phyloP scores from a whole-genome alignment of 2,113 vertebrate species.

The Fukomys damarensis region DNA sequence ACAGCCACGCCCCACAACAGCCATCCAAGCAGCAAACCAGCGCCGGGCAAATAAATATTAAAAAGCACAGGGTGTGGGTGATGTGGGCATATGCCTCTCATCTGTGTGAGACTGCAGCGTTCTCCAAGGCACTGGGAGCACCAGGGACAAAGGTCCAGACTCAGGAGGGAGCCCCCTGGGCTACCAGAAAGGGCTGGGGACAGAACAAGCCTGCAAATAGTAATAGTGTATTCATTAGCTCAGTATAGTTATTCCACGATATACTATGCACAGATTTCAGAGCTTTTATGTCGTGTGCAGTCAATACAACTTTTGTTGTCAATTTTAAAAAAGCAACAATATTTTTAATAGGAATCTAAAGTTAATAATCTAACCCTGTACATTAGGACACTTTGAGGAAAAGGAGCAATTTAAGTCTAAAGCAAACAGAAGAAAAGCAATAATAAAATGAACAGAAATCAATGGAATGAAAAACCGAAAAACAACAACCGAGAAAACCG shows the following conservation, averaged over 20 bases:
- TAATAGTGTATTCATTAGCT: accelerated
- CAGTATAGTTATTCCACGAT: not conserved
- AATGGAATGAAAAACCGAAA: not conserved
- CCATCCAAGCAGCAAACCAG: not conserved
- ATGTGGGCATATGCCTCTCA: not conserved
- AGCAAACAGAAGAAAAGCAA: not conserved
- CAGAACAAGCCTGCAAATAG: not conserved
- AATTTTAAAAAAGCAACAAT: not conserved
- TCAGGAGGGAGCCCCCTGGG: not conserved
- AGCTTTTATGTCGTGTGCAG: not conserved
- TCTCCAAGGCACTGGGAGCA: too few species aligned
- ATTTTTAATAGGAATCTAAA: not conserved
- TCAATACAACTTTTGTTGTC: not conserved
- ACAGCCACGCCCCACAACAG: not conserved
- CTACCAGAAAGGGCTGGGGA: not conserved
- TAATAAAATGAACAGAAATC: not conserved
- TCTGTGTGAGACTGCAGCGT: not conserved
- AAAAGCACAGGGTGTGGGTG: not conserved
- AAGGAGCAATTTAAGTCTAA: not conserved
- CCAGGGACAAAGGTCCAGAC: not conserved
- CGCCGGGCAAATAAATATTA: not conserved
- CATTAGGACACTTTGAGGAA: not conserved
- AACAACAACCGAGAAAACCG: not conserved
- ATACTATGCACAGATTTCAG: accelerated
- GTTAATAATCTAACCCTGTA: not conserved